Base-by-base conservation (phyloP, 2,797 vertebrate genomes). In the Urocyon cinereoargenteus region DNA sequence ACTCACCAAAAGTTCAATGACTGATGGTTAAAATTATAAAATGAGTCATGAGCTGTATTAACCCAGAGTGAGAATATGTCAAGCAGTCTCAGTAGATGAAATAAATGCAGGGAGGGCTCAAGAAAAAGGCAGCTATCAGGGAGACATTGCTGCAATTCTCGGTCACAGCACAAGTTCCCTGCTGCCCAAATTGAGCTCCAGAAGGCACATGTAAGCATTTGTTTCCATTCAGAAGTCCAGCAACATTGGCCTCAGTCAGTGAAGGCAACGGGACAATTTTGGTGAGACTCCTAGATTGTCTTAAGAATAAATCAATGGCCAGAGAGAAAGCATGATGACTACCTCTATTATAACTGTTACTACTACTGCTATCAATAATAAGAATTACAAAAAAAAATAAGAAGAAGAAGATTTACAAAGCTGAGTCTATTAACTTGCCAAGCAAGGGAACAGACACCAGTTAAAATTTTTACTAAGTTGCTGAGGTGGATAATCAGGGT, bases 181-280 rank as follows among this genome's bases (percentile, higher is more conserved):
- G n/a, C 66, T 72, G 77, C 82, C 22, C 13, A 73, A 45, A 21
- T 7, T 34, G 19, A n/a, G 24, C 5, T 15, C 6, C 59, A 49
- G 28, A 72, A 57, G 31, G 13, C 26, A 3, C 1, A 14, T 5
- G 1, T 0, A 53, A 79, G 7, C 13, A n/a, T 13, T 0, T n/a
- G 0, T 34, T 92, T 62, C 66, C 40, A 2, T 61, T 59, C 14
- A 12, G 15, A 85, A 81, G 5, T 49, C 28, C 40, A 26, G 31
- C 19, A 70, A 45, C 13, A 55, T 0, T 4, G 55, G 9, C 3
- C 19, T 18, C 10, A 73, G 34, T 31, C 51, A 55, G 31, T 22
- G 24, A 96, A 6, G 5, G 19, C 6, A 86, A 24, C 6, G 12
- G 59, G 5, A 1, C 10, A 40, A 1, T 82, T 88, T 81, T 26